phyloP scores from a whole-genome alignment of 2,113 vertebrate genomes.

The Salvelinus alpinus region DNA sequence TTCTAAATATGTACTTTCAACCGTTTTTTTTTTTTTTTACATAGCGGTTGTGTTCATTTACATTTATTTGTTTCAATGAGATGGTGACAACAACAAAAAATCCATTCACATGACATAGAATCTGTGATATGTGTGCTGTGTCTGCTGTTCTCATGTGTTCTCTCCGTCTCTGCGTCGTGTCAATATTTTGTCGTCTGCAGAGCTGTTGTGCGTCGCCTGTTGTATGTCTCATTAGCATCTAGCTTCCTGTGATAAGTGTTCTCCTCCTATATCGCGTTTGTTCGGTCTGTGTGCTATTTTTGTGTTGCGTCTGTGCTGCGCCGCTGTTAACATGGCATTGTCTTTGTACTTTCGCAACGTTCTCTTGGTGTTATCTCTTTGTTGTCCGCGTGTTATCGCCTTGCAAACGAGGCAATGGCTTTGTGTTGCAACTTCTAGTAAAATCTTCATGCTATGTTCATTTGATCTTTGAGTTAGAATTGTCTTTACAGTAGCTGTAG shows the following conservation, averaged over 20 bases:
- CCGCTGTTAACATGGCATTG: neutral
- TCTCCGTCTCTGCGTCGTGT: constrained; percentile 10
- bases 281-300: constrained; percentile 13
- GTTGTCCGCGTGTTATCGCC: constrained; percentile 43
- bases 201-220: constrained; percentile 9
- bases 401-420: constrained; percentile 23
- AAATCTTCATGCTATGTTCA: constrained; percentile 42
- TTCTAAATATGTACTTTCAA: too few relatives aligned
- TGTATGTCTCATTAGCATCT: constrained; percentile 38
- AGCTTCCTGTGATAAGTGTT: constrained; percentile 19
- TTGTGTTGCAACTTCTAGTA: neutral
- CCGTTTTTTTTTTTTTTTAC: neutral
- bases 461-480: constrained; percentile 43
- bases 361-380: neutral
- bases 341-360: too few relatives aligned
- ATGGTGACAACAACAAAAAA: neutral
- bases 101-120: too few relatives aligned
- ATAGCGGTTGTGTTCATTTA: neutral
- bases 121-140: neutral
- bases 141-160: neutral
- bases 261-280: constrained; percentile 36
- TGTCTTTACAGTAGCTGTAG: too few relatives aligned
- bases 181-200: constrained; percentile 45
- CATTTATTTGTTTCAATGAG: neutral
- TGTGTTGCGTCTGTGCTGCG: constrained; percentile 6